Percentiles rank a stretch among this genome's conserved stretches.
Evolutionary conservation across 2,888 invertebrate species (phyloP).

Genomic region (Latrodectus elegans): DNA sequence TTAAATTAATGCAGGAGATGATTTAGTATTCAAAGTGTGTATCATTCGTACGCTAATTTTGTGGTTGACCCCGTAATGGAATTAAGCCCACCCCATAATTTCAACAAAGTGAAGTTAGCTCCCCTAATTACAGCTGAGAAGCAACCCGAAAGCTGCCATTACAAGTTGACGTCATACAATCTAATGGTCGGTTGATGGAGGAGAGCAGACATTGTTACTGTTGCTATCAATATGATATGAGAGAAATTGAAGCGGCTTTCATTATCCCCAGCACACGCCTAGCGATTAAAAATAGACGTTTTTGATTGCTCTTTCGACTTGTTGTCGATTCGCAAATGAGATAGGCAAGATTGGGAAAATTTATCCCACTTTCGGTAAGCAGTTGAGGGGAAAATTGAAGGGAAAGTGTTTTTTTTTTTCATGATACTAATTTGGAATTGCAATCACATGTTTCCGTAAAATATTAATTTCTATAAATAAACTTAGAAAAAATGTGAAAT

Average conservation of each 20-base stretch:
- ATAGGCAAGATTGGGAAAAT: no score
- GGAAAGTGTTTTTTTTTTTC: no score
- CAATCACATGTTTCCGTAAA: no score
- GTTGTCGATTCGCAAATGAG: background rate
- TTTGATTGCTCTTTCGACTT: conserved; percentile 26
- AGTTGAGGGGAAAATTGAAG: no score
- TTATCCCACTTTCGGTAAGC: no score
- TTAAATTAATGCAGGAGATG: no score
- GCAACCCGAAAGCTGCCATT: conserved; percentile 34
- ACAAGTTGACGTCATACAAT: conserved; percentile 38
- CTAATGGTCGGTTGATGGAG: conserved; percentile 15
- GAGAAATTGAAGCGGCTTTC: background rate
- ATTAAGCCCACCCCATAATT: conserved; percentile 52
- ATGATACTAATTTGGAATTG: no score
- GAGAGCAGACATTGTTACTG: background rate
- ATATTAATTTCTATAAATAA: no score
- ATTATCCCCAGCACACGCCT: conserved; percentile 38
- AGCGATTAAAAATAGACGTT: conserved; percentile 46
- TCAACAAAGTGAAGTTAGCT: conserved; percentile 58
- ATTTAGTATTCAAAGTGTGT: background rate
- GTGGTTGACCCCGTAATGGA: conserved; percentile 7
- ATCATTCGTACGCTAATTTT: background rate
- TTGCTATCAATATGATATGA: conserved; percentile 44
- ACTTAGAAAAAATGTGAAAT: no score
- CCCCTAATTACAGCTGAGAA: conserved; percentile 51